Evolutionary conservation across 2,888 invertebrate genomes (phyloP).

Genomic region (Chalcosyrphus nemorum): DNA sequence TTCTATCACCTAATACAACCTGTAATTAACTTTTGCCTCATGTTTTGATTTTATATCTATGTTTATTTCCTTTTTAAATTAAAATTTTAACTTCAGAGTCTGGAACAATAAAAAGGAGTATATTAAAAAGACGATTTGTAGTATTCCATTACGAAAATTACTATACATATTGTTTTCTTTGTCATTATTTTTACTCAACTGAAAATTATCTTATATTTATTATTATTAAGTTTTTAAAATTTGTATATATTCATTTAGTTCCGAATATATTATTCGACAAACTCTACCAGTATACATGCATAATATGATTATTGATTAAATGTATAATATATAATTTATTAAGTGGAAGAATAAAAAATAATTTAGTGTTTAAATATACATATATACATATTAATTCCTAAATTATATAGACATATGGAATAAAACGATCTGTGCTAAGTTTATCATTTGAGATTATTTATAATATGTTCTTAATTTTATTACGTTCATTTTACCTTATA

Average conservation of each 20-base stretch:
- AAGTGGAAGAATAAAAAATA: neutral
- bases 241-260: conserved; percentile 17
- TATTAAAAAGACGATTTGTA: conserved; percentile 2
- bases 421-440: conserved; percentile 1
- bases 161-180: neutral
- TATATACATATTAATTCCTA: conserved; percentile 20
- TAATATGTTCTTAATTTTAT: conserved; percentile 11
- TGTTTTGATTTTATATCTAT: too few species aligned
- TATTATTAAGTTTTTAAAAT: conserved; percentile 8
- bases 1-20: too few species aligned
- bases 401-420: conserved; percentile 14
- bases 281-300: neutral
- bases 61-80: too few species aligned
- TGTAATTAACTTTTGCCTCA: too few species aligned
- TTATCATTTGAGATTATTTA: conserved; percentile 19
- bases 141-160: neutral
- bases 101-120: neutral
- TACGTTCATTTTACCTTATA: neutral
- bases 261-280: neutral
- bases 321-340: conserved; percentile 26
- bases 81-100: neutral
- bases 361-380: neutral
- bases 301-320: conserved; percentile 17
- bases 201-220: neutral
- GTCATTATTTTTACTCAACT: neutral